These are phyloP conservation scores for Heliconius hewitsoni DNA, from an alignment of 1,140 invertebrate genomes.

Conservation along the genomic window DNA sequence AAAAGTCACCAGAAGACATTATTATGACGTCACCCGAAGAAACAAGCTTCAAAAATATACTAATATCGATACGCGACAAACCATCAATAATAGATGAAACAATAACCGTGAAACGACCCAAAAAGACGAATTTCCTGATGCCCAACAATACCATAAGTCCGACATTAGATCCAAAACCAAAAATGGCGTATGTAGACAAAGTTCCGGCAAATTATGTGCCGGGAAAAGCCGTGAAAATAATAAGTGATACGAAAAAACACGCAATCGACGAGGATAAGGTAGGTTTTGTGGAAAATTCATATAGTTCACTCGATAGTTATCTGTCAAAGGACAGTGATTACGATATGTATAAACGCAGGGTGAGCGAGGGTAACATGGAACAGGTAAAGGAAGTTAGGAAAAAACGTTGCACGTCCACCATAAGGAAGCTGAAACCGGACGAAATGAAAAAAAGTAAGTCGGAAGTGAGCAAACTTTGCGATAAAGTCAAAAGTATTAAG, in stretches of 20 bases:
- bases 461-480: constrained; percentile 71
- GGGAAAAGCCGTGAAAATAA: constrained; percentile 72
- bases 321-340: constrained; percentile 59
- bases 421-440: constrained; percentile 62
- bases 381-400: constrained; percentile 42
- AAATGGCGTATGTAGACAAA: constrained; percentile 69
- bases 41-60: constrained; percentile 70
- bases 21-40: constrained; percentile 69
- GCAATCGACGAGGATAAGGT: constrained; percentile 74
- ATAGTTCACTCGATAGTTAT: constrained; percentile 66
- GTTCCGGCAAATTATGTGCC: constrained; percentile 63
- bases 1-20: constrained; percentile 67
- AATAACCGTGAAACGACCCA: constrained; percentile 59
- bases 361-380: constrained; percentile 68
- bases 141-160: constrained; percentile 67
- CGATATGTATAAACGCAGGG: constrained; percentile 58
- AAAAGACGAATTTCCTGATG: constrained; percentile 63
- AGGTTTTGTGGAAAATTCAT: constrained; percentile 62
- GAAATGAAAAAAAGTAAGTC: constrained; percentile 72
- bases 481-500: constrained; percentile 71
- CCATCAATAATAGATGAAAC: constrained; percentile 68
- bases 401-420: constrained; percentile 68
- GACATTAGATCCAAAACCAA: constrained; percentile 53
- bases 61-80: constrained; percentile 70
- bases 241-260: constrained; percentile 62